Percentiles rank a stretch among this genome's conserved stretches.
Evolutionary conservation across 2,113 vertebrate species (phyloP).

Genomic region (Platycercus adscitus): DNA sequence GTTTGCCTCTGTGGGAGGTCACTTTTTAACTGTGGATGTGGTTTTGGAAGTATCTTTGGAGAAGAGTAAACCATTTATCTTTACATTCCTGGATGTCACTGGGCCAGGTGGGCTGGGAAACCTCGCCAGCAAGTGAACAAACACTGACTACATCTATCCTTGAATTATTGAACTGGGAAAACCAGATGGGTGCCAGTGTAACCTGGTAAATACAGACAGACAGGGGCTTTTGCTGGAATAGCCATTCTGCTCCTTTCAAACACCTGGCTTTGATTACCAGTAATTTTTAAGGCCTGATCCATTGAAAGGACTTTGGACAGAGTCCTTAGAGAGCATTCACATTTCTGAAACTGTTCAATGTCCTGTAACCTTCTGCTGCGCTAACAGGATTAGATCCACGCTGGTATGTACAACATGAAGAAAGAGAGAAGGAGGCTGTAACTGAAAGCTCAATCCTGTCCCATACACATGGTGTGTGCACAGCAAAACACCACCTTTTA

Average conservation of each 20-base stretch:
- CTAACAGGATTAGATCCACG: slow-evolving; percentile 34
- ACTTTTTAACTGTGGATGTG: slow-evolving; percentile 8
- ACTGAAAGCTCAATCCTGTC: slow-evolving; percentile 38
- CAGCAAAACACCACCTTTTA: slow-evolving; percentile 32
- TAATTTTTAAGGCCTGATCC: slow-evolving; percentile 29
- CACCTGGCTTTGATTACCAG: not conserved
- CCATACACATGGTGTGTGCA: not conserved
- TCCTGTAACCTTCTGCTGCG: slow-evolving; percentile 49
- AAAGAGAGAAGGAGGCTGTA: slow-evolving; percentile 19
- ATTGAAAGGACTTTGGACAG: slow-evolving; percentile 2
- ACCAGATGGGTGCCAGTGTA: not conserved
- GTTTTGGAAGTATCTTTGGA: slow-evolving; percentile 11
- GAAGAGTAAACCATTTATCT: slow-evolving; percentile 24
- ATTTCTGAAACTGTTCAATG: not conserved
- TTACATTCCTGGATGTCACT: slow-evolving; percentile 21
- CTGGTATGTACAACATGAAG: slow-evolving; percentile 27
- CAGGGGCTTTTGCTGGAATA: slow-evolving; percentile 5
- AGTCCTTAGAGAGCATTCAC: slow-evolving; percentile 34
- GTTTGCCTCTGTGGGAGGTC: slow-evolving; percentile 29
- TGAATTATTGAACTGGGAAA: slow-evolving; percentile 24
- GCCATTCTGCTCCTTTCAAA: slow-evolving; percentile 17
- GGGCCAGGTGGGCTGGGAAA: slow-evolving; percentile 43
- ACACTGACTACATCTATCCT: slow-evolving; percentile 11
- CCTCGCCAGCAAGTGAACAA: slow-evolving; percentile 15
- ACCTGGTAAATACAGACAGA: slow-evolving; percentile 9